A percentile compares a stretch with the other conserved stretches of the same genome.
phyloP scores from a whole-genome alignment of 2,113 vertebrate genomes.

The Sebastes fasciatus region DNA sequence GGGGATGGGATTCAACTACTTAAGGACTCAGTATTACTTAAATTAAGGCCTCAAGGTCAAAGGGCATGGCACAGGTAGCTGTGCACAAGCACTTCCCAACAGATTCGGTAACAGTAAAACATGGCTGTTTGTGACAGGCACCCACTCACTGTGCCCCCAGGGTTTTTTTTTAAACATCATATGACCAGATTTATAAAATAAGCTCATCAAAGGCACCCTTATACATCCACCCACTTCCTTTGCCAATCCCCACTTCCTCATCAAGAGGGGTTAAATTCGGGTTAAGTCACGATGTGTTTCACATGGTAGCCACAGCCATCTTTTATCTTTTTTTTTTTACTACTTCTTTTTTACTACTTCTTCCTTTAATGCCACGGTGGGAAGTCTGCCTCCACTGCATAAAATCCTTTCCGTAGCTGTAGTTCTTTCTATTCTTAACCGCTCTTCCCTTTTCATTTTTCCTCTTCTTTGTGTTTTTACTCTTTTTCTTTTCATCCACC shows the following conservation, averaged over 20 bases:
- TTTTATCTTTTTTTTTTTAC: constrained; percentile 21
- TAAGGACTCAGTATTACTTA: background rate
- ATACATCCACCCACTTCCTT: constrained; percentile 26
- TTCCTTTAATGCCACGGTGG: background rate
- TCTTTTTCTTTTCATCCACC: background rate
- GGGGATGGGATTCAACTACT: background rate
- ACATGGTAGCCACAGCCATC: background rate
- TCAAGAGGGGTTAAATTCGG: constrained; percentile 34
- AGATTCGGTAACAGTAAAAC: background rate
- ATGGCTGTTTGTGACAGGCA: constrained; percentile 6
- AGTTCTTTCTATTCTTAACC: constrained; percentile 8
- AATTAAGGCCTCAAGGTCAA: constrained; percentile 30
- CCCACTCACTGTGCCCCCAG: constrained; percentile 13
- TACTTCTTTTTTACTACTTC: background rate
- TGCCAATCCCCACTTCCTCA: constrained; percentile 29
- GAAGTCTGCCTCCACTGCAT: constrained; percentile 11
- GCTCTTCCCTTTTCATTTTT: background rate
- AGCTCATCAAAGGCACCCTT: constrained; percentile 55
- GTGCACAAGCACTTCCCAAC: background rate
- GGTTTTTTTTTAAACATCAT: constrained; percentile 28
- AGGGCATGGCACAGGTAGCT: constrained; percentile 13
- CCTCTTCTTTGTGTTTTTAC: constrained; percentile 8
- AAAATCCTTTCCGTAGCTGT: background rate
- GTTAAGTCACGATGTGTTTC: constrained; percentile 39
- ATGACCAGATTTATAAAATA: constrained; percentile 58